Conservation (phyloP, 2,888 invertebrate species). For the Lithodes maja region DNA sequence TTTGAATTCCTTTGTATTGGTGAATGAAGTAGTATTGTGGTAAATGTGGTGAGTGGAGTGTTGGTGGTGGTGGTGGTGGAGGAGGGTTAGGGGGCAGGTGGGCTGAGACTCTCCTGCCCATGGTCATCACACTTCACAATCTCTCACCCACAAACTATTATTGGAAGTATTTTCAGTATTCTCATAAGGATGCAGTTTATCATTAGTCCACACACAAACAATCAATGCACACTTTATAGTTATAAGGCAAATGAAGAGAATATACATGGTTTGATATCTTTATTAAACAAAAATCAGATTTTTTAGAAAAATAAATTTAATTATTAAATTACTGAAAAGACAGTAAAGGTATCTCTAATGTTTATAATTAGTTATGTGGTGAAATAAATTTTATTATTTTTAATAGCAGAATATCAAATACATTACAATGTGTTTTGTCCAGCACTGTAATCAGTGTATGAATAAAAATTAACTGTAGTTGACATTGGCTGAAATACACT, state of each 20-base stretch:
- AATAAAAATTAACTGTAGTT: neutral
- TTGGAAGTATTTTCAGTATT: conserved; percentile 13
- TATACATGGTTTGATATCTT: conserved; percentile 4
- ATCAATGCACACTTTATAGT: conserved; percentile 30
- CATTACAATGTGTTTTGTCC: conserved; percentile 6
- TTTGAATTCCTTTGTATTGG: too few species aligned
- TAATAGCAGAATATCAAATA: conserved; percentile 5
- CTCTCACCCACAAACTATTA: neutral
- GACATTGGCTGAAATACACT: neutral
- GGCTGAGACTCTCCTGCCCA: too few species aligned
- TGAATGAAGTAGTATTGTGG: too few species aligned
- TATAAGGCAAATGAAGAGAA: conserved; percentile 25
- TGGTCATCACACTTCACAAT: too few species aligned
- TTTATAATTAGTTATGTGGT: too few species aligned
- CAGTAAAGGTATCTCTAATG: too few species aligned
- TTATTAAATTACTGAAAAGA: too few species aligned
- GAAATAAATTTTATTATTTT: neutral
- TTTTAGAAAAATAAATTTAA: neutral
- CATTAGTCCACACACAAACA: neutral
- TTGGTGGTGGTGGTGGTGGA: too few species aligned
- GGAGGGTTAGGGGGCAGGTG: too few species aligned
- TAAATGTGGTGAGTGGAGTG: too few species aligned
- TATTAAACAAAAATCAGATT: neutral
- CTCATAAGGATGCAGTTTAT: conserved; percentile 26
- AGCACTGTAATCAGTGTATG: neutral